Evolutionary conservation across 2,888 invertebrate species (phyloP).

Genomic region (Coelogynopora nodosa): DNA sequence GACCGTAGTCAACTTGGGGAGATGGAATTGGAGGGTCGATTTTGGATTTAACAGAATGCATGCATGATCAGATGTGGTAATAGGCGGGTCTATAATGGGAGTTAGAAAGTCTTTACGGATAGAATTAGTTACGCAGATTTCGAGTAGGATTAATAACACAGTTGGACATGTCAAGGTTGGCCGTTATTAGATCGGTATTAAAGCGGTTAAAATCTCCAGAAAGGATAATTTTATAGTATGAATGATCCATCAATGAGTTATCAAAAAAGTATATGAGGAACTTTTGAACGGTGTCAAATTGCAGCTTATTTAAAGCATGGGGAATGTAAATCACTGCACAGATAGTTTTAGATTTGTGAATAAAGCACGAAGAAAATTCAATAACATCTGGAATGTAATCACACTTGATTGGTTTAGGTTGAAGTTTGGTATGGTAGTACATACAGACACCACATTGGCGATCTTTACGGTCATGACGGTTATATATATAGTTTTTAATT

Average conservation of each 20-base stretch:
- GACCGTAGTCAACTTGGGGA: conserved; percentile 8
- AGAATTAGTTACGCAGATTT: not conserved
- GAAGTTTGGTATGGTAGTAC: conserved; percentile 20
- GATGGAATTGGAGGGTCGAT: conserved; percentile 28
- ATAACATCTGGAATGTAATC: conserved; percentile 12
- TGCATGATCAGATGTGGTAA: conserved; percentile 20
- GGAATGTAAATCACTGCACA: conserved; percentile 1
- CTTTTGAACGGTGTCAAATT: not conserved
- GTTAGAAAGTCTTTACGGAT: conserved; percentile 1
- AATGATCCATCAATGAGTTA: conserved; percentile 13
- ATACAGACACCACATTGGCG: conserved; percentile 18
- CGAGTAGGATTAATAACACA: not conserved
- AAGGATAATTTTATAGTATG: conserved; percentile 17
- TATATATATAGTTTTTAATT: not conserved
- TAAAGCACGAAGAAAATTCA: conserved; percentile 13
- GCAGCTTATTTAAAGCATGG: conserved; percentile 12
- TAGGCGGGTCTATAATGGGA: not conserved
- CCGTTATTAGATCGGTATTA: not conserved
- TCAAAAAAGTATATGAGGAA: not conserved
- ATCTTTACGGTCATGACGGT: conserved; percentile 29
- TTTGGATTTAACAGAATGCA: conserved; percentile 18
- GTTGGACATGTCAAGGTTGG: not conserved
- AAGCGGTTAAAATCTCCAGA: conserved; percentile 15
- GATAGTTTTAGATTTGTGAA: conserved; percentile 27
- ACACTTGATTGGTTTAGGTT: conserved; percentile 28